phyloP scores from a whole-genome alignment of 2,888 invertebrate species.

The Chrysotoxum bicinctum region DNA sequence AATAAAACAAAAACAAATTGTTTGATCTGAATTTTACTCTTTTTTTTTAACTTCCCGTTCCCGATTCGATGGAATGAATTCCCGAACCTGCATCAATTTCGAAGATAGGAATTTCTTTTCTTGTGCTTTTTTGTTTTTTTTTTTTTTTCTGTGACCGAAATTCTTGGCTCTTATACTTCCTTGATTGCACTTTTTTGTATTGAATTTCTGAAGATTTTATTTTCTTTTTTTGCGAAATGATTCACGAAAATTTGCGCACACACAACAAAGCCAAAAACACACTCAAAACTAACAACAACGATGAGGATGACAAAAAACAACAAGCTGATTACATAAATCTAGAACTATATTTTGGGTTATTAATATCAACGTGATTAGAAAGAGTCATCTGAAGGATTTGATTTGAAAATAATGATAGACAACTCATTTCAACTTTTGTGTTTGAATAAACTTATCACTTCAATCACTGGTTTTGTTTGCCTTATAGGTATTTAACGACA shows the following conservation, averaged over 20 bases:
- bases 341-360: conserved; percentile 62
- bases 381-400: neutral
- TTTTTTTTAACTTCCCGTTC: conserved; percentile 9
- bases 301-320: conserved; percentile 31
- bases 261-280: conserved; percentile 27
- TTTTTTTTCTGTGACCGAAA: conserved; percentile 14
- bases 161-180: conserved; percentile 47
- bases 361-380: conserved; percentile 56
- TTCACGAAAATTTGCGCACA: conserved; percentile 62
- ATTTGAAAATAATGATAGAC: neutral
- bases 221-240: conserved; percentile 24
- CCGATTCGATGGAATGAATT: conserved; percentile 11
- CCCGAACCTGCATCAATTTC: conserved; percentile 59
- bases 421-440: neutral
- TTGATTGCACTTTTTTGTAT: conserved; percentile 44
- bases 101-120: conserved; percentile 26
- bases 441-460: conserved; percentile 16
- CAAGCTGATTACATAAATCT: conserved; percentile 67
- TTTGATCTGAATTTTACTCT: conserved; percentile 37
- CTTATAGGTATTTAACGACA: neutral
- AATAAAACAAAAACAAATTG: conserved; percentile 41
- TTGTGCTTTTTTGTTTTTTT: neutral
- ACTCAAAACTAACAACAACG: conserved; percentile 19
- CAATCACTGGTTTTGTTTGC: neutral
- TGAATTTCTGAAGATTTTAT: conserved; percentile 9